Evolutionary conservation across 2,113 vertebrate species (phyloP), one percentile per base, ranked within the genome.

Genomic region (Rousettus leschenaultii): DNA sequence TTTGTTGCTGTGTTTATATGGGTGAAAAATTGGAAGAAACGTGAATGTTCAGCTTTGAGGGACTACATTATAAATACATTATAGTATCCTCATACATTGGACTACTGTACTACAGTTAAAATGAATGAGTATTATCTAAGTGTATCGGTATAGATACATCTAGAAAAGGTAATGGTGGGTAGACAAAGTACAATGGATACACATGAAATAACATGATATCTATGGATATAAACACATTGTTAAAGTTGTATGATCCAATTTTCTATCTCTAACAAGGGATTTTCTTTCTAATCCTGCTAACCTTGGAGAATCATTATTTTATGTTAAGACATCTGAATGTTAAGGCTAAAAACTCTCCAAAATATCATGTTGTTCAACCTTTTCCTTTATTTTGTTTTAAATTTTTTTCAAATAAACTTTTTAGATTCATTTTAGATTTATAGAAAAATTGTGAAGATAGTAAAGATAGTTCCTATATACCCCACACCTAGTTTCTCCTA

Each of bases 351-450:
- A 45, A 38, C 6, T 78, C 24, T 73, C 13, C n/a, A 73, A 66
- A 30, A 68, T 55, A 80, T 43, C 21, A 86, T 66, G 24, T 40
- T 11, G 66, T 86, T 35, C 1, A 88, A 24, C 75, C 43, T 94
- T 77, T 43, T 83, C 1, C 51, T 43, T 61, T 89, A 68, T 55
- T 33, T 40, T 80, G 26, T 40, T 59, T 59, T 33, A 45, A 85
- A 77, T 40, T 70, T 43, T 26, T 74, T 78, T 59, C 73, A 43
- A 86, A 75, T 82, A 22, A 43, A 85, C 19, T 85, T 66, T 85
- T 38, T 93, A 75, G 75, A 79, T 51, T 94, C 73, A 48, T 45
- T 95, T 97, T 89, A 85, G 35, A 75, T 74, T 40, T 57, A 65
- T 38, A 61, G 71, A 88, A 79, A 91, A 53, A 53, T 59, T 92